Evolutionary conservation across 2,888 invertebrate species (phyloP).

Genomic region (Epinotia ramella): DNA sequence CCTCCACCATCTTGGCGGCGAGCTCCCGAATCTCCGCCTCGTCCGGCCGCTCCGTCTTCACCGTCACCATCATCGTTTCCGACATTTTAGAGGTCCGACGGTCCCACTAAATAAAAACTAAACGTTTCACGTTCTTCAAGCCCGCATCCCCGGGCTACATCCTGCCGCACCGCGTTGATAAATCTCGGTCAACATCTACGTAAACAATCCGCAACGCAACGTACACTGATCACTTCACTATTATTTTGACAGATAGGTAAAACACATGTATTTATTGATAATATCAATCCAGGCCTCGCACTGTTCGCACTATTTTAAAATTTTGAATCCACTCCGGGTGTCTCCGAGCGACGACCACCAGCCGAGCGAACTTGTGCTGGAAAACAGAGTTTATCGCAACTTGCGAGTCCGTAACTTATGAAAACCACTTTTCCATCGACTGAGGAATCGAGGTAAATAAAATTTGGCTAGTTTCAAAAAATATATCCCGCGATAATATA

Average conservation of each 20-base stretch:
- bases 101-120: constrained; percentile 44
- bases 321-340: constrained; percentile 46
- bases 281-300: constrained; percentile 52
- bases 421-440: constrained; percentile 66
- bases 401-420: constrained; percentile 63
- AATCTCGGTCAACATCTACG: constrained; percentile 65
- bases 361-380: constrained; percentile 52
- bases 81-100: constrained; percentile 64
- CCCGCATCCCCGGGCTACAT: constrained; percentile 68
- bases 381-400: constrained; percentile 66
- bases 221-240: constrained; percentile 66
- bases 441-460: constrained; percentile 49
- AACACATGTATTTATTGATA: constrained; percentile 52
- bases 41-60: constrained; percentile 92
- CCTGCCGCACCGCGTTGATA: constrained; percentile 60
- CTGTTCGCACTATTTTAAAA: constrained; percentile 49
- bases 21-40: constrained; percentile 95
- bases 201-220: constrained; percentile 75
- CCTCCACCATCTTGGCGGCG: constrained; percentile 95
- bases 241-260: constrained; percentile 72
- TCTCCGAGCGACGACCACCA: constrained; percentile 63
- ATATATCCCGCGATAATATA: constrained; percentile 55
- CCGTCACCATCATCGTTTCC: constrained; percentile 74
- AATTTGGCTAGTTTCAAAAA: constrained; percentile 48
- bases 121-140: constrained; percentile 38